These are phyloP conservation scores for Parauchenoglanis ngamensis DNA, from an alignment of 2,797 vertebrate species.

Conservation along the genomic window DNA sequence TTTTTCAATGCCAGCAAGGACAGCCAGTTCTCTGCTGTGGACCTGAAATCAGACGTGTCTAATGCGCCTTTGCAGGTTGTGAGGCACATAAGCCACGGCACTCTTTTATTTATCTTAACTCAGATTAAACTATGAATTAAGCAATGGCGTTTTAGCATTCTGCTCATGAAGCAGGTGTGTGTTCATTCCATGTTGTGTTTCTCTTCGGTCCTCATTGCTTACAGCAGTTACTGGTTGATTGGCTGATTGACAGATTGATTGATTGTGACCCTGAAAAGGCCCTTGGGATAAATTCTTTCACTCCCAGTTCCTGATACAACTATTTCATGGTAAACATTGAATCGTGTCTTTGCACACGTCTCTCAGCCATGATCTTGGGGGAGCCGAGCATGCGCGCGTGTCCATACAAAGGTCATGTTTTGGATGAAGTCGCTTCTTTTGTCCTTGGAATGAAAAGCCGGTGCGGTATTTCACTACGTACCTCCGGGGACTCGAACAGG, in stretches of 20 bases:
- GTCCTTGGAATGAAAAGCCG: conserved; percentile 53
- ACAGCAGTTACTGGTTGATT: conserved; percentile 49
- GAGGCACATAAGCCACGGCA: too few species aligned
- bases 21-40: too few species aligned
- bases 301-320: conserved; percentile 14
- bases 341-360: conserved; percentile 35
- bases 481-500: conserved; percentile 28
- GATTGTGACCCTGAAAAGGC: conserved; percentile 29
- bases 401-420: conserved; percentile 25
- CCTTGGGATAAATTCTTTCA: neutral
- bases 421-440: conserved; percentile 12
- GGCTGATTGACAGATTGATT: conserved; percentile 56
- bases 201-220: conserved; percentile 16
- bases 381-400: neutral
- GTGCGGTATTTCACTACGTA: conserved; percentile 40
- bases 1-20: too few species aligned
- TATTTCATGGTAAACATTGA: conserved; percentile 34
- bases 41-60: too few species aligned
- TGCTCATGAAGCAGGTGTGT: conserved; percentile 9
- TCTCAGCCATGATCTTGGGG: conserved; percentile 28
- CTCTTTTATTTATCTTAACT: neutral
- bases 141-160: conserved; percentile 37
- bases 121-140: neutral
- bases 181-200: conserved; percentile 17
- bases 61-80: too few species aligned